Base-by-base conservation (phyloP, 1,140 invertebrate genomes). In the Sarcophaga peregrina region DNA sequence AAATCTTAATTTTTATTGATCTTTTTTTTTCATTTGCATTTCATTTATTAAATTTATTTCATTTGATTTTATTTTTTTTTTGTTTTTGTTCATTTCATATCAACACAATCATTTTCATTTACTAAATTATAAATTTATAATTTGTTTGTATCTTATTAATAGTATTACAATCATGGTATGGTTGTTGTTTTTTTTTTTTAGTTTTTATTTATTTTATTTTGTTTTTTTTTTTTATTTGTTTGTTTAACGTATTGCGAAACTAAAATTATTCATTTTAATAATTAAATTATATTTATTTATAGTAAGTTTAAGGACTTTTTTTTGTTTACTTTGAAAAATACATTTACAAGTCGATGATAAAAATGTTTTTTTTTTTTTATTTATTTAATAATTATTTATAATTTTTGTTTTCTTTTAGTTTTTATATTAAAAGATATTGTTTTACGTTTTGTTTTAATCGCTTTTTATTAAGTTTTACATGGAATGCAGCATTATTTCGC, bases 401-500 rank as follows among this genome's bases (percentile, higher is more conserved):
- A 76, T 76, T 76, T 47, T 50, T 50, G 25, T 81, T 45, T 68
- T 68, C n/a, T 81, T 68, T 11, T 81, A 8, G 9, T 48, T 75
- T 76, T 25, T 52, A 10, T 74, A 46, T 15, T 74, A 11, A 25
- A 72, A 25, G 62, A 72, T 1, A 72, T 72, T 54, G 9, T 37
- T 37, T 37, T 37, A 37, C 4, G 25, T 37, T 37, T 37, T 37
- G 25, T 37, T 37, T 37, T 37, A 37, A 37, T 37, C 25, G 25
- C 25, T 37, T 72, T 72, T 17, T 72, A 62, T 62, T 75, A 62
- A 81, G 48, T 85, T 89, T 85, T 89, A 89, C 88, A 89, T 89
- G 88, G 88, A 89, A 89, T 89, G 88, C 88, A 89, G 86, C 86
- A 45, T 82, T 25, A 25, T 83, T 83, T 62, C 17, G 80, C 46